phyloP scores from a whole-genome alignment of 2,888 invertebrate species.

The Macrosiphum euphorbiae region DNA sequence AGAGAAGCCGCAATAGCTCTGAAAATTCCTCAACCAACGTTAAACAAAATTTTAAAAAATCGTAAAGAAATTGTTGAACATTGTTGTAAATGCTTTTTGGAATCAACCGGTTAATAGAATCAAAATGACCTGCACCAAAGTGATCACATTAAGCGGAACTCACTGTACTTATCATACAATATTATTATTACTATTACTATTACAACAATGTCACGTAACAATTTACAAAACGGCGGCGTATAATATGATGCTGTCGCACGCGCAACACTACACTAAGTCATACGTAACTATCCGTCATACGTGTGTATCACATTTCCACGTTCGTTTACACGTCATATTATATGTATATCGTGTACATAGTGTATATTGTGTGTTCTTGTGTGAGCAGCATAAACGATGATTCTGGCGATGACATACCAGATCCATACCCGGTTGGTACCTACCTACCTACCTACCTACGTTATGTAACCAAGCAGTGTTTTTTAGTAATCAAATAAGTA shows the following conservation, averaged over 20 bases:
- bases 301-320: not conserved
- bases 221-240: not conserved
- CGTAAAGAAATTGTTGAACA: too few species aligned
- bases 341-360: not conserved
- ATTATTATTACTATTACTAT: not conserved
- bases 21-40: too few species aligned
- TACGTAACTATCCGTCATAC: not conserved
- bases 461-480: not conserved
- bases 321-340: not conserved
- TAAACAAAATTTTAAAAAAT: too few species aligned
- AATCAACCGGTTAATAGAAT: too few species aligned
- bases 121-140: too few species aligned
- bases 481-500: slow-evolving; percentile 7
- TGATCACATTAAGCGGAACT: too few species aligned
- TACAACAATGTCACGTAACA: not conserved
- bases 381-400: not conserved
- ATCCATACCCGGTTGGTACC: not conserved
- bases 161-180: not conserved
- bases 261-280: not conserved
- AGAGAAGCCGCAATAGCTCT: too few species aligned
- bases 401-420: not conserved
- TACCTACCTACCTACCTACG: not conserved
- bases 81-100: too few species aligned
- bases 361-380: not conserved
- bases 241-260: not conserved